phyloP scores from a whole-genome alignment of 2,797 vertebrate species.

The Mycteria americana region DNA sequence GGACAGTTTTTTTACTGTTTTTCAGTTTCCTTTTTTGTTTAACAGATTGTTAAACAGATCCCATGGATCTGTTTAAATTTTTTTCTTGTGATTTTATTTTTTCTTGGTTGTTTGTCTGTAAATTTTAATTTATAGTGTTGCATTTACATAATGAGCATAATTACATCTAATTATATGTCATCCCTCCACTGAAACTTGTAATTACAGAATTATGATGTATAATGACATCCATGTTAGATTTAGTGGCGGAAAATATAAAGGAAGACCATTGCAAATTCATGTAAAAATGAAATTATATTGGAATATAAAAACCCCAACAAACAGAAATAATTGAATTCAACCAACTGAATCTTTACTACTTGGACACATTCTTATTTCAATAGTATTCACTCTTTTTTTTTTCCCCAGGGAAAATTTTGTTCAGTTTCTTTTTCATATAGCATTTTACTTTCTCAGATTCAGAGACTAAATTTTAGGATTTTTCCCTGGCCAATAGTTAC shows the following conservation, averaged over 20 bases:
- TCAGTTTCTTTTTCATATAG: background rate
- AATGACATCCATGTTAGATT: slow-evolving; percentile 10
- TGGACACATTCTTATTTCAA: background rate
- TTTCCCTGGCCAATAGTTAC: background rate
- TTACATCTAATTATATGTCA: slow-evolving; percentile 44
- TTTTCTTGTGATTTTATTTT: background rate
- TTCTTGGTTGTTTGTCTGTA: background rate
- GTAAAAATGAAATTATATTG: background rate
- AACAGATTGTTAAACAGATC: too few relatives aligned
- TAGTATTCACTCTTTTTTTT: background rate
- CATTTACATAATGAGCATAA: slow-evolving; percentile 41
- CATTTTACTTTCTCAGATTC: background rate
- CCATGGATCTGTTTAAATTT: background rate
- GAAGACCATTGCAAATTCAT: background rate
- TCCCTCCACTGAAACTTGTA: slow-evolving; percentile 44
- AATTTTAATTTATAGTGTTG: slow-evolving; percentile 21
- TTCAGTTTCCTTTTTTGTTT: background rate
- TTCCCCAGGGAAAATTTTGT: fast-evolving
- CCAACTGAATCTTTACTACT: background rate
- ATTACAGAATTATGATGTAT: slow-evolving; percentile 46
- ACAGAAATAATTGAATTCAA: background rate
- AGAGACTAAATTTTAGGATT: background rate
- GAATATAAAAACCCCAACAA: background rate
- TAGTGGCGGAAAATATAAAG: background rate
- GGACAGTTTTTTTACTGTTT: background rate